Base-by-base conservation (phyloP, 2,888 invertebrate species). In the Eupeodes latifasciatus region DNA sequence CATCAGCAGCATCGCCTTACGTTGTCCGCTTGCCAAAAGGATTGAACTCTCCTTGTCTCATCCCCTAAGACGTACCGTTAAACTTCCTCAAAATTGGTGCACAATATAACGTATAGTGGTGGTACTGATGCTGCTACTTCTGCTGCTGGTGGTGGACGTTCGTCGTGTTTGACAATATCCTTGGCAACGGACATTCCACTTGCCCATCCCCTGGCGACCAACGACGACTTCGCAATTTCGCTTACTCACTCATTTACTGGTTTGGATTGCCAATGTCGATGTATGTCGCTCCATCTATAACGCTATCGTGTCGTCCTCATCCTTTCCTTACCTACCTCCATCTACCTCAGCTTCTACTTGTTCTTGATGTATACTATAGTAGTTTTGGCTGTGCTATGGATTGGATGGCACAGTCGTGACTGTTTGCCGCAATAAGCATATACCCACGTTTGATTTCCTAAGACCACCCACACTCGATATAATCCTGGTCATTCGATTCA, bases 391-490 rank as follows among this genome's bases (percentile, higher is more conserved):
- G 55, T 81, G 47, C 47, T 44, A 10, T 44, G 10, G 6, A 10
- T 10, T 44, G 44, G 6, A 10, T 59, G 76, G 71, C 72, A 71
- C 9, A 83, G 57, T 83, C 72, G 83, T 83, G 83, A 80, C 83
- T 75, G 61, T 87, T 85, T 83, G 86, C 86, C 83, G 75, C 86
- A 87, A 80, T 83, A 80, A 83, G 79, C 86, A 87, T 81, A 85
- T 87, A 64, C 83, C 83, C 83, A 87, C 72, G 80, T 87, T 71
- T 83, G 86, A 83, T 83, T 79, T 87, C 76, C 83, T 87, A 87
- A 87, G 86, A 87, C 86, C 86, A 87, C 86, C 86, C 86, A 87
- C 86, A 87, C 86, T 80, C 79, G 75, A 87, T 83, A 83, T 87
- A 87, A 87, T 87, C 86, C 86, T 72, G 71, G 62, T 74, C 76